These are phyloP conservation scores for Berghia stephanieae DNA, from an alignment of 1,140 invertebrate genomes.

Conservation along the genomic window DNA sequence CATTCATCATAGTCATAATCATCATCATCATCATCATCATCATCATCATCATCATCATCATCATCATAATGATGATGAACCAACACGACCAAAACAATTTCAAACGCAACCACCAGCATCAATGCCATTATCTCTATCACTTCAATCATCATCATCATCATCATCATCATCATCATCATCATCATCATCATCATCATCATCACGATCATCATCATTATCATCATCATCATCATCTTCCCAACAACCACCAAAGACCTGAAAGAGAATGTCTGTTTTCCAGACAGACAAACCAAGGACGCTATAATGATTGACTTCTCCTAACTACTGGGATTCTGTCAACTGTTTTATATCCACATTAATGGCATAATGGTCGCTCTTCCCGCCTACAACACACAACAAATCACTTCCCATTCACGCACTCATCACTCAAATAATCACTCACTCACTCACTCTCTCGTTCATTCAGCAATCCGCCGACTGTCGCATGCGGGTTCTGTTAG, in stretches of 20 bases:
- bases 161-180: background rate
- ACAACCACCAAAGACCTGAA: background rate
- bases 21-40: too few relatives aligned
- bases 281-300: background rate
- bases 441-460: too few relatives aligned
- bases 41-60: background rate
- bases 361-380: background rate
- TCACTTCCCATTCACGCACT: too few relatives aligned
- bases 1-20: too few relatives aligned
- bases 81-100: background rate
- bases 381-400: background rate
- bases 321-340: background rate
- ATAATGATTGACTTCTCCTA: background rate
- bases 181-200: background rate
- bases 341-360: background rate
- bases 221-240: background rate
- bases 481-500: too few relatives aligned
- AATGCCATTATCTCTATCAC: background rate
- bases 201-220: background rate
- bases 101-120: background rate
- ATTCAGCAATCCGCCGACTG: too few relatives aligned
- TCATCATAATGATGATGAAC: too few relatives aligned
- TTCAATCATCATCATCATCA: background rate
- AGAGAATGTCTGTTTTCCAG: too few relatives aligned
- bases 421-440: too few relatives aligned